Percentiles rank a stretch among this genome's conserved stretches.
Evolutionary conservation across 2,797 vertebrate genomes (phyloP).

Genomic region (Anas bernieri): DNA sequence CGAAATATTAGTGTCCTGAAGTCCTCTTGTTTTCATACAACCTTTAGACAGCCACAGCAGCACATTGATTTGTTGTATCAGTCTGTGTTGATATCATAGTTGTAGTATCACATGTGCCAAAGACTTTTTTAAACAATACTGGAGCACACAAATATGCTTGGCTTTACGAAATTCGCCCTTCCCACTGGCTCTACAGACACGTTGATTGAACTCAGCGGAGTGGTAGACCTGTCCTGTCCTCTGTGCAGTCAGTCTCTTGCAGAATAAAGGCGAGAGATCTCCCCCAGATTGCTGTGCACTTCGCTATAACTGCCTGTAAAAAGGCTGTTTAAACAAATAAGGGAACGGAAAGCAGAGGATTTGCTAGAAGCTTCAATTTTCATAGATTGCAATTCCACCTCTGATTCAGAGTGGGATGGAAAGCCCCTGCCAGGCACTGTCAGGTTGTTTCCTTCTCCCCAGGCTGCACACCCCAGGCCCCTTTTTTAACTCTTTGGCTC

Average conservation of each 20-base stretch:
- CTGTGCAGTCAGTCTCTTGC: neutral
- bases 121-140: neutral
- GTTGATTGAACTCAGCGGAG: neutral
- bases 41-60: neutral
- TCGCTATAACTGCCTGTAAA: neutral
- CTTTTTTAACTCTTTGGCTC: slow-evolving; percentile 6
- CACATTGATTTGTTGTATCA: neutral
- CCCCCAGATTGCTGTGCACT: neutral
- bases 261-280: neutral
- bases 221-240: neutral
- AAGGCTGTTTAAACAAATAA: neutral
- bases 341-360: neutral
- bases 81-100: neutral
- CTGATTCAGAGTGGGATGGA: neutral
- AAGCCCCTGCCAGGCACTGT: neutral
- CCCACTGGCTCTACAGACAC: neutral
- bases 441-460: neutral
- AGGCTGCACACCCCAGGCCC: neutral
- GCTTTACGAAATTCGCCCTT: neutral
- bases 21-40: neutral
- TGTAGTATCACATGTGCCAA: neutral
- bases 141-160: neutral
- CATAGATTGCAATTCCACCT: neutral
- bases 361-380: neutral
- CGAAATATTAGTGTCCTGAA: neutral